phyloP scores from a whole-genome alignment of 1,140 invertebrate species.

The Lerema accius region DNA sequence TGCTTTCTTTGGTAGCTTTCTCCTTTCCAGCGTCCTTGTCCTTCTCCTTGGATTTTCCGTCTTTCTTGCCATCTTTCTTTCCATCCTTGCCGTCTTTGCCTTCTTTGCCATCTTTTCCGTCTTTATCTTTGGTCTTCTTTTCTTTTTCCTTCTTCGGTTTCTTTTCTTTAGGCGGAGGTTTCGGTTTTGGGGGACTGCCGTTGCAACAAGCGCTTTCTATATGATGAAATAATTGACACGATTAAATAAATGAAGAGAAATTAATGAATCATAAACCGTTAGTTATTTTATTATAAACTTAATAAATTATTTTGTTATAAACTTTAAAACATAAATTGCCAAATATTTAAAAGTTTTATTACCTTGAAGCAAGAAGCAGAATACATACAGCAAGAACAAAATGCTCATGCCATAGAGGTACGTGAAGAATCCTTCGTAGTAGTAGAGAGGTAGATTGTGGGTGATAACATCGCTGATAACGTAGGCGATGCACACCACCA shows the following conservation, averaged over 20 bases:
- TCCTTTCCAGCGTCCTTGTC: constrained; percentile 81
- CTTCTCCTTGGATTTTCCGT: constrained; percentile 83
- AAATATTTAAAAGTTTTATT: too few relatives aligned
- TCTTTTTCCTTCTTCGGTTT: constrained; percentile 89
- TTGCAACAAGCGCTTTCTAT: constrained; percentile 92
- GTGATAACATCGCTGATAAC: constrained; percentile 96
- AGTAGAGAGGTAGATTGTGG: constrained; percentile 93
- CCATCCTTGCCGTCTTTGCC: constrained; percentile 84
- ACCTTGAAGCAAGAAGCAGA: constrained; percentile 96
- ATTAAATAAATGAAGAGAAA: too few relatives aligned
- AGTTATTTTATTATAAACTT: too few relatives aligned
- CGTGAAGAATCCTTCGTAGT: constrained; percentile 98
- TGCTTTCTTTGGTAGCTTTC: constrained; percentile 84
- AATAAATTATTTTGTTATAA: too few relatives aligned
- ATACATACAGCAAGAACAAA: constrained; percentile 97
- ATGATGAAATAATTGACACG: not conserved
- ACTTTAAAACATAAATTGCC: too few relatives aligned
- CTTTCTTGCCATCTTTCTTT: constrained; percentile 83
- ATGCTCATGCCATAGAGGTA: constrained; percentile 98
- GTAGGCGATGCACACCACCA: constrained; percentile 95
- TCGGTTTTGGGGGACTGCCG: constrained; percentile 86
- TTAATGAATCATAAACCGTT: too few relatives aligned
- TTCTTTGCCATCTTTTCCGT: constrained; percentile 83
- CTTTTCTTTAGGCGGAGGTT: constrained; percentile 87
- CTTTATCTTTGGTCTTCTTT: constrained; percentile 85